Base-by-base conservation (phyloP, 1,140 invertebrate genomes). In the Homarus americanus region DNA sequence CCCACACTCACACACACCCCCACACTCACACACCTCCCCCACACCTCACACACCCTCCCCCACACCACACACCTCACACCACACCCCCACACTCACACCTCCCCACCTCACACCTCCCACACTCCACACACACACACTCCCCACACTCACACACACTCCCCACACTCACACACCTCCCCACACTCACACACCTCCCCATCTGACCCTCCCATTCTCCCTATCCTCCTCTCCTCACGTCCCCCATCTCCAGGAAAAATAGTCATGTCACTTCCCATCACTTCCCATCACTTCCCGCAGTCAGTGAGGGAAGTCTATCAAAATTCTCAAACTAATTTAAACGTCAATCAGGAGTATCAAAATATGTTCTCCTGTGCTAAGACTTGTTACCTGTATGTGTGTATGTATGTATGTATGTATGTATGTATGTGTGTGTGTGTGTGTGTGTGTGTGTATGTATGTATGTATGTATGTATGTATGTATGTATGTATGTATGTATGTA, bases 311-410 rank as follows among this genome's bases (percentile, higher is more conserved):
- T 69, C 63, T 69, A 32, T 69, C 63, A 69, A 69, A 69, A 69
- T 32, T 69, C 63, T 24, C n/a, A 28, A 69, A 69, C 63, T 69
- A 69, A 69, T 69, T 69, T 69, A 69, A 69, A 28, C 63, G 63
- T 32, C 63, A 69, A 69, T 69, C 63, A 69, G 10, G 63, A 69
- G n/a, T 24, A 69, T 32, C 63, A 69, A 69, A 69, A 32, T 69
- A 69, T 69, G 53, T 69, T 69, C 63, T 69, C 63, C 63, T 69
- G 7, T 69, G 28, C 5, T 69, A 20, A 58, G 53, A 58, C 20
- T 24, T 24, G 63, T 24, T 63, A 5, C 24, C 24, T 15, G 4
- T 20, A 20, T 63, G 58, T 63, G 58, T 20, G 58, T 20, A 24
- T 63, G 44, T 63, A 24, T 24, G 15, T 63, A 20, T 20, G 63